Evolutionary conservation across 2,797 vertebrate genomes (phyloP).

Genomic region (Odontamblyopus rebecca): DNA sequence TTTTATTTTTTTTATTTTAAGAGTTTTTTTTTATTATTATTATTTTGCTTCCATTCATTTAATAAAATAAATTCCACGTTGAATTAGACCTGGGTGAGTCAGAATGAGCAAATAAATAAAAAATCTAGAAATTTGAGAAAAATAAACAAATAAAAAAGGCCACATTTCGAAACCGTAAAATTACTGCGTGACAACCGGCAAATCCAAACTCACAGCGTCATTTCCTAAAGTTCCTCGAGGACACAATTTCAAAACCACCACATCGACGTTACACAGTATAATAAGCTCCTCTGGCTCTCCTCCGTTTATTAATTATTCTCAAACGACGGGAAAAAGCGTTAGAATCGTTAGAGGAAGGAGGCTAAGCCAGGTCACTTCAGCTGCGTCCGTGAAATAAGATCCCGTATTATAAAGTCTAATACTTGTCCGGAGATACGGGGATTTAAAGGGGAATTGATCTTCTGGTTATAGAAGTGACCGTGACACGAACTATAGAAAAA

Average conservation of each 20-base stretch:
- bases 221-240: not conserved
- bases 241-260: not conserved
- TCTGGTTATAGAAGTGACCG: not conserved
- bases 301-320: slow-evolving; percentile 1
- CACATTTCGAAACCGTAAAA: not conserved
- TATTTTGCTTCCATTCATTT: no score
- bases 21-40: no score
- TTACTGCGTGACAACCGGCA: not conserved
- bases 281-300: not conserved
- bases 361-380: slow-evolving; percentile 3
- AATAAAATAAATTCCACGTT: no score
- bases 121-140: no score
- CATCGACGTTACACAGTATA: not conserved
- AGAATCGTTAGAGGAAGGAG: not conserved
- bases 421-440: slow-evolving; percentile 1
- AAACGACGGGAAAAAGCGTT: not conserved
- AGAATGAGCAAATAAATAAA: no score
- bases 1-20: no score
- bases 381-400: not conserved
- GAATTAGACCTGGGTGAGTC: no score
- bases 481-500: no score
- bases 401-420: slow-evolving; percentile 4
- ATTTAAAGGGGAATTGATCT: not conserved
- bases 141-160: no score
- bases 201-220: not conserved